Evolutionary conservation across 2,113 vertebrate species (phyloP).

Genomic region (Reinhardtius hippoglossoides): DNA sequence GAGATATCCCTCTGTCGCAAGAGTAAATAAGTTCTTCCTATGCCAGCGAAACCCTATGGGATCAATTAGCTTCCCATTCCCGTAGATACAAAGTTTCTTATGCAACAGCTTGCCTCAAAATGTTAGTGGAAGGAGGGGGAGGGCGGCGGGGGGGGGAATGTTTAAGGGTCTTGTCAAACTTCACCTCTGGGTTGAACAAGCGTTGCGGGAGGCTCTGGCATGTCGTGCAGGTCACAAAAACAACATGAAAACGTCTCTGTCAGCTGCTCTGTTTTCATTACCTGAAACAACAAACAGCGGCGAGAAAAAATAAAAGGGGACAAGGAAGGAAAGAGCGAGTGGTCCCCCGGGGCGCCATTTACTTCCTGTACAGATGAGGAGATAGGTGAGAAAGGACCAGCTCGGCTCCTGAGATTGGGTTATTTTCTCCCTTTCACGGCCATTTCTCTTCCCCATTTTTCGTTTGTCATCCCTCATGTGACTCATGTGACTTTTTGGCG

Average conservation of each 20-base stretch:
- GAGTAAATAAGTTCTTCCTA: slow-evolving; percentile 73
- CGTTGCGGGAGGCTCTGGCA: slow-evolving; percentile 74
- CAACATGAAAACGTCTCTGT: slow-evolving; percentile 79
- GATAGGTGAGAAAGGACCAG: slow-evolving; percentile 73
- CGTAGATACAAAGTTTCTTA: slow-evolving; percentile 64
- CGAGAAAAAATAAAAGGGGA: slow-evolving; percentile 42
- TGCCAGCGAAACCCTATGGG: slow-evolving; percentile 59
- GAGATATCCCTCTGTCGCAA: slow-evolving; percentile 68
- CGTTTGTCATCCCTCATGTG: background rate
- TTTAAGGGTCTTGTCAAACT: slow-evolving; percentile 73
- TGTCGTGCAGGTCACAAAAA: slow-evolving; percentile 72
- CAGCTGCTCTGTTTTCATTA: slow-evolving; percentile 82
- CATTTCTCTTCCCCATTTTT: slow-evolving; percentile 8
- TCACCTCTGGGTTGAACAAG: slow-evolving; percentile 77
- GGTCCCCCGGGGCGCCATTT: slow-evolving; percentile 67
- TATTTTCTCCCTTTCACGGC: slow-evolving; percentile 22
- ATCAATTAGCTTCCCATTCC: slow-evolving; percentile 75
- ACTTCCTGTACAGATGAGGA: slow-evolving; percentile 81
- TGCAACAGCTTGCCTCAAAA: slow-evolving; percentile 59
- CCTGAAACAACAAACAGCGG: slow-evolving; percentile 75
- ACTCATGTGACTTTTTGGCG: background rate
- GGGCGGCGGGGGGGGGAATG: background rate
- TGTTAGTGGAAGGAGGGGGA: slow-evolving; percentile 35
- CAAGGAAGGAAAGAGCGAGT: slow-evolving; percentile 72
- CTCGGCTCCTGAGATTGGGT: slow-evolving; percentile 71